Conservation (phyloP, 2,113 vertebrate genomes). For the Cyprinodon tularosa region DNA sequence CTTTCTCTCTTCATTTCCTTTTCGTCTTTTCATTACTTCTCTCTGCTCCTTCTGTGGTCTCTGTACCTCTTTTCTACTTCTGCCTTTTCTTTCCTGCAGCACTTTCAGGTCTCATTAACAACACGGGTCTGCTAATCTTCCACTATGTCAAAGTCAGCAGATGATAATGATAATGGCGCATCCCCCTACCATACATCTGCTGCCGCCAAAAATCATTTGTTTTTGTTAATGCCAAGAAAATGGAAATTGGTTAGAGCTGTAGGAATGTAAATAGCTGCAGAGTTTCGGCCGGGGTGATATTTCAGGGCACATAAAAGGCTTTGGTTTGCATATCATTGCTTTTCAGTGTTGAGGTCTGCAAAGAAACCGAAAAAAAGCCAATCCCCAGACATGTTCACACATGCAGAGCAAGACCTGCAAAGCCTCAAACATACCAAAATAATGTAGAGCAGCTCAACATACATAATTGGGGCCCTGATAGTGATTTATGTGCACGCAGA, state of each 20-base stretch:
- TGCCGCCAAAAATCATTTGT: slow-evolving; percentile 45
- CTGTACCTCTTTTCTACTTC: not conserved
- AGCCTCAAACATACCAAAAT: slow-evolving; percentile 7
- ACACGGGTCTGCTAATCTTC: slow-evolving; percentile 53
- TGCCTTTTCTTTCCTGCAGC: slow-evolving; percentile 6
- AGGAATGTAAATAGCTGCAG: slow-evolving; percentile 50
- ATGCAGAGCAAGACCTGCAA: slow-evolving; percentile 15
- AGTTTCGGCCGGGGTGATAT: slow-evolving; percentile 42
- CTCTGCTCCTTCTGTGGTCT: slow-evolving; percentile 1
- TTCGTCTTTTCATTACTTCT: slow-evolving; percentile 10
- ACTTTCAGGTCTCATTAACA: slow-evolving; percentile 62
- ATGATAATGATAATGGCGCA: slow-evolving; percentile 50
- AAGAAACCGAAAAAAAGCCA: not conserved
- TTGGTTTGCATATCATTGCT: slow-evolving; percentile 56
- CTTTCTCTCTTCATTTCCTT: slow-evolving; percentile 14
- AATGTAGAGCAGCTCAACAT: slow-evolving; percentile 31
- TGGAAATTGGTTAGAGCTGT: slow-evolving; percentile 45
- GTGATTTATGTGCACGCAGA: slow-evolving; percentile 34
- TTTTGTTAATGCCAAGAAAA: slow-evolving; percentile 56
- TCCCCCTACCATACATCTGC: slow-evolving; percentile 7
- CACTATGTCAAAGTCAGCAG: slow-evolving; percentile 57
- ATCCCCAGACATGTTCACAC: slow-evolving; percentile 13
- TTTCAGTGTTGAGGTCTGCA: slow-evolving; percentile 28
- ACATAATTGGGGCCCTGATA: slow-evolving; percentile 20
- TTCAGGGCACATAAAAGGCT: slow-evolving; percentile 41